Evolutionary conservation across 1,140 invertebrate genomes (phyloP).

Genomic region (Hesperophylax magnus): DNA sequence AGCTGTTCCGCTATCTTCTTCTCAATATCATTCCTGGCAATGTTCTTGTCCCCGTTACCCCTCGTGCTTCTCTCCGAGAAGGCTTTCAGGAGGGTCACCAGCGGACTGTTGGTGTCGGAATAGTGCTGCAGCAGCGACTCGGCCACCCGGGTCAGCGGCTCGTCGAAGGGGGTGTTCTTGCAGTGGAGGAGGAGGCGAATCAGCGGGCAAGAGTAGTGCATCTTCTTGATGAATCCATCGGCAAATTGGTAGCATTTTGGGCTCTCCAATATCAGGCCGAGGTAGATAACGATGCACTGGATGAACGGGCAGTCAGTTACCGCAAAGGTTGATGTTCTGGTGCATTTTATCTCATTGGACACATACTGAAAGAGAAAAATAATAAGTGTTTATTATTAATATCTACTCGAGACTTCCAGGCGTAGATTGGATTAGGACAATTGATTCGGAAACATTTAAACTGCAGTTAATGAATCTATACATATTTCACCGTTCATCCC

Average conservation of each 20-base stretch:
- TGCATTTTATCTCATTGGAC: conserved; percentile 49
- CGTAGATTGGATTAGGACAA: too few species aligned
- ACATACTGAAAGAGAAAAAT: conserved; percentile 48
- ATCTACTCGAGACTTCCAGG: too few species aligned
- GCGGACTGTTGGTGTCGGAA: conserved; percentile 30
- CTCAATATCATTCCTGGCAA: conserved; percentile 36
- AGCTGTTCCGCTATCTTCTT: conserved; percentile 40
- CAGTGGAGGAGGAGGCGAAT: conserved; percentile 50
- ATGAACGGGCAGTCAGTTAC: conserved; percentile 51
- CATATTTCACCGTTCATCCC: too few species aligned
- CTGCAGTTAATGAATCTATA: too few species aligned
- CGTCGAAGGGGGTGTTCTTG: conserved; percentile 48
- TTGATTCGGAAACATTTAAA: too few species aligned
- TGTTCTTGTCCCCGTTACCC: conserved; percentile 19
- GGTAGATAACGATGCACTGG: conserved; percentile 52
- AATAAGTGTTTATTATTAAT: too few species aligned
- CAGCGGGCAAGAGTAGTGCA: conserved; percentile 52
- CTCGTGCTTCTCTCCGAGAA: conserved; percentile 40
- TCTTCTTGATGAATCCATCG: conserved; percentile 47
- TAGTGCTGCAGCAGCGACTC: conserved; percentile 50
- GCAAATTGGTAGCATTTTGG: conserved; percentile 51
- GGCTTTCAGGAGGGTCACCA: conserved; percentile 47
- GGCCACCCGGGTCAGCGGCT: conserved; percentile 47
- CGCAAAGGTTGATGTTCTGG: conserved; percentile 33
- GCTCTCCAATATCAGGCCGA: conserved; percentile 48